Conservation (phyloP, 2,888 invertebrate species). For the Diabrotica balteata region DNA sequence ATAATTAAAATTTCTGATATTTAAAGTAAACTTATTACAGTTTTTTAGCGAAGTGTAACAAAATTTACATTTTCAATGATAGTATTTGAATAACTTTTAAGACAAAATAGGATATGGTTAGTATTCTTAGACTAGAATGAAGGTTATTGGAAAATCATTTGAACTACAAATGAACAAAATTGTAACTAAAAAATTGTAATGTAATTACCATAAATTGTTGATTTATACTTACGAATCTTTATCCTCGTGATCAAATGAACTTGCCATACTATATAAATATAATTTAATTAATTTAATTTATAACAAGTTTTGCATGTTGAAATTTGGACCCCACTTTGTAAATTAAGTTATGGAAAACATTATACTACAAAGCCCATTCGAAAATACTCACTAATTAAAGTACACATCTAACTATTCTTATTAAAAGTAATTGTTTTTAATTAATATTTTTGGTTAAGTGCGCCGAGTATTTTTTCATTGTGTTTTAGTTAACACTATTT, state of each 20-base stretch:
- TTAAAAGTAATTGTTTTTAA: constrained; percentile 47
- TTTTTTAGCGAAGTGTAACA: too few species aligned
- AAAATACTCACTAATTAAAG: constrained; percentile 42
- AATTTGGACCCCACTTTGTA: constrained; percentile 31
- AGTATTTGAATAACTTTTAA: too few species aligned
- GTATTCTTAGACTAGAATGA: too few species aligned
- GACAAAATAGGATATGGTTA: too few species aligned
- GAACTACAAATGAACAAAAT: not conserved
- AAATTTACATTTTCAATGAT: too few species aligned
- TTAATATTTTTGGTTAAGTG: constrained; percentile 41
- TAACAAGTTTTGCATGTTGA: constrained; percentile 31
- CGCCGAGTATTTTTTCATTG: constrained; percentile 29
- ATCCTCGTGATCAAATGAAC: constrained; percentile 59
- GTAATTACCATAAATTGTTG: too few species aligned
- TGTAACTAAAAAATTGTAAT: too few species aligned
- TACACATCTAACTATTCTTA: constrained; percentile 44
- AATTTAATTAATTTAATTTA: constrained; percentile 21
- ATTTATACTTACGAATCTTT: constrained; percentile 53
- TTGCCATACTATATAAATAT: constrained; percentile 41
- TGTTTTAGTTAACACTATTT: constrained; percentile 6
- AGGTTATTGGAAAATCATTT: not conserved
- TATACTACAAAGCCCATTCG: constrained; percentile 35
- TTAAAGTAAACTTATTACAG: too few species aligned
- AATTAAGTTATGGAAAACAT: constrained; percentile 42
- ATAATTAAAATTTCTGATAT: too few species aligned